These are phyloP conservation scores for Idaea aversata DNA, from an alignment of 2,888 invertebrate species.

Conservation along the genomic window DNA sequence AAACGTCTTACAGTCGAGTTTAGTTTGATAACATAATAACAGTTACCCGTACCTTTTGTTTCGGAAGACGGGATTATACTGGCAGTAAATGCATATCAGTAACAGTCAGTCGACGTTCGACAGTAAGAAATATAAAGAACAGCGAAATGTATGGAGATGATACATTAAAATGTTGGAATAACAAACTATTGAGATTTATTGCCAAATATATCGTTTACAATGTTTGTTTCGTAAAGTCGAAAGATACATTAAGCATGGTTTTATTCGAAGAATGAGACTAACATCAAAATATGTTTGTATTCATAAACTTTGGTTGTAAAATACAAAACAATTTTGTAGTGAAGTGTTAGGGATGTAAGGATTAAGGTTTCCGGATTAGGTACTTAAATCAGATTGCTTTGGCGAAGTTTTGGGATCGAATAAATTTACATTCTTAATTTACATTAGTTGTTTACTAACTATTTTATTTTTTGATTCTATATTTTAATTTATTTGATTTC, in stretches of 20 bases:
- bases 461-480: not conserved
- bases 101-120: constrained; percentile 54
- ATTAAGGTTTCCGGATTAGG: not conserved
- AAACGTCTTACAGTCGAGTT: constrained; percentile 23
- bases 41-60: constrained; percentile 60
- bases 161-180: constrained; percentile 23
- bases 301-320: not conserved
- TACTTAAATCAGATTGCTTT: constrained; percentile 1
- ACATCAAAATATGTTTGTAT: not conserved
- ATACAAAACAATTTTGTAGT: not conserved
- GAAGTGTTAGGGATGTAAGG: not conserved
- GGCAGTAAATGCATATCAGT: constrained; percentile 71
- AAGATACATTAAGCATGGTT: not conserved
- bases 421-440: not conserved
- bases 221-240: constrained; percentile 3
- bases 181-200: constrained; percentile 26
- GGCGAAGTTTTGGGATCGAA: not conserved
- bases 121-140: constrained; percentile 54
- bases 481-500: not conserved
- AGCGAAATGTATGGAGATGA: constrained; percentile 50
- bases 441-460: not conserved
- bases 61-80: constrained; percentile 65
- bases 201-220: constrained; percentile 33
- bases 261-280: not conserved
- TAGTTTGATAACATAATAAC: constrained; percentile 23